A percentile compares a stretch with the other conserved stretches of the same genome.
Evolutionary conservation across 2,113 vertebrate species (phyloP).

Genomic region (Anoplopoma fimbria): DNA sequence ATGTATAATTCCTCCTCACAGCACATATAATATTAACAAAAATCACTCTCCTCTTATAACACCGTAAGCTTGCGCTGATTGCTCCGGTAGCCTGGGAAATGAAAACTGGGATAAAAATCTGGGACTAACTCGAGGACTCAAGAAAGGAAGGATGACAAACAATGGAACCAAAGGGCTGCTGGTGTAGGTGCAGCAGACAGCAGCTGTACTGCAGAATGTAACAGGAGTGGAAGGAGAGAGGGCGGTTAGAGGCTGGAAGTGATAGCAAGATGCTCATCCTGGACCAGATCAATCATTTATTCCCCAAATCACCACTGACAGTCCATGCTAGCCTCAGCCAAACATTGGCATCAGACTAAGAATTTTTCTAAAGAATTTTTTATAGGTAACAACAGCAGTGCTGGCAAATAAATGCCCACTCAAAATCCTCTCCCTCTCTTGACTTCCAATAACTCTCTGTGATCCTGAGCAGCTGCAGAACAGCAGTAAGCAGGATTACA

Average conservation of each 20-base stretch:
- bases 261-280: constrained; percentile 8
- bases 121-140: neutral
- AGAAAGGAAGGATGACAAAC: neutral
- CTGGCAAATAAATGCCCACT: neutral
- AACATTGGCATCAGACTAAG: neutral
- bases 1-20: no score
- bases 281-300: constrained; percentile 2
- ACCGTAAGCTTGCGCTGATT: neutral
- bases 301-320: constrained; percentile 23
- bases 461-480: constrained; percentile 54
- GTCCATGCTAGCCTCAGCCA: neutral
- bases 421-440: neutral
- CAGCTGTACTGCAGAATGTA: constrained; percentile 19
- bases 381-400: neutral
- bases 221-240: neutral
- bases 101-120: neutral
- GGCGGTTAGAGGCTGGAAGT: constrained; percentile 13
- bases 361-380: neutral
- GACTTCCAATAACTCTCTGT: neutral
- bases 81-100: neutral
- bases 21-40: no score
- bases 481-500: constrained; percentile 58
- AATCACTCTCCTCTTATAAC: no score
- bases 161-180: neutral
- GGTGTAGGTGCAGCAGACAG: neutral